Base-by-base conservation (phyloP, 2,797 vertebrate species). In the Mallotus villosus region DNA sequence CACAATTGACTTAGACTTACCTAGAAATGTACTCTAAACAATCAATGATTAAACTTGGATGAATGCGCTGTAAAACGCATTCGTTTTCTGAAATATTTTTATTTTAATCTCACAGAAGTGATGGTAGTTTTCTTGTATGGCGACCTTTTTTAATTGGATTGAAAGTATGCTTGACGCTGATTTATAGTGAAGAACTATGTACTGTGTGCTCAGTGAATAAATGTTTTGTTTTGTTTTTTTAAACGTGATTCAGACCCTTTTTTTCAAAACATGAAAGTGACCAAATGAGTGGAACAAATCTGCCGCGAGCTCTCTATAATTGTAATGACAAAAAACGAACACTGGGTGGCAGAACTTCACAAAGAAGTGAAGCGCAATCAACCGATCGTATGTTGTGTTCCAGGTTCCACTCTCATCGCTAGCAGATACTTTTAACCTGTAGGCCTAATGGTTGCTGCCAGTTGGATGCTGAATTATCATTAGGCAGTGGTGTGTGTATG, bases 201-300 rank as follows among this genome's bases (percentile, higher is more conserved):
- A 86, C 79, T 86, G 86, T 41, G 86, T 92, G 87, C 86, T 91
- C 79, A 81, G 79, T 83, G 67, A 93, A 92, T 92, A 92, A 91
- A 90, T 85, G 81, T 83, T 72, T 79, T 81, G 68, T 86, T 78
- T 81, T 83, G 67, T 85, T 34, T 70, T 78, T 61, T 61, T 61
- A 53, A 53, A 17, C 16, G 51, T 53, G 19, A 53, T 53, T 53
- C 19, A 19, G 16, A 17, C 5, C 16, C 0, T 53, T 53, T 53
- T 14, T 29, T 51, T 19, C 3, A 53, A 53, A 53, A 53, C 16
- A 53, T 17, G 51, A 53, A 17, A 19, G 51, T 53, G 51, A 9
- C 16, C 1, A 53, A 17, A 53, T 17, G 16, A 53, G 6, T 67
- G 64, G 19, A 16, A 49, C 34, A 5, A 3, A 25, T 22, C 21